Conservation (phyloP, 2,113 vertebrate genomes). For the Mustelus asterias region DNA sequence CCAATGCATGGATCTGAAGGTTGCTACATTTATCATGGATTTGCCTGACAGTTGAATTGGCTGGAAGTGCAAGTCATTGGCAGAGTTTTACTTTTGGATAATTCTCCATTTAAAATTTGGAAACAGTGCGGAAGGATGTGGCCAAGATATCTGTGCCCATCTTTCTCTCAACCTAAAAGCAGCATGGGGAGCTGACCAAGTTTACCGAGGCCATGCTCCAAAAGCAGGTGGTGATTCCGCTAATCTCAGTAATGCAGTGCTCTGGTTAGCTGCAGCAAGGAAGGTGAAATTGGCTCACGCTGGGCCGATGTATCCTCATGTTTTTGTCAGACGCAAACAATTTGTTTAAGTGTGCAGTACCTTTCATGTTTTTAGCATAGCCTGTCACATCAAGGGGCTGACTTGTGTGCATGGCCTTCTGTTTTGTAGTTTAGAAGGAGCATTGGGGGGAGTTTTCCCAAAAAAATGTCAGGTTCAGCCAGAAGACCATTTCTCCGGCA, state of each 20-base stretch:
- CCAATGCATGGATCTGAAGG: neutral
- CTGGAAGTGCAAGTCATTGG: neutral
- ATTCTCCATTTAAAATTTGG: neutral
- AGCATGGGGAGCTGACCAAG: neutral
- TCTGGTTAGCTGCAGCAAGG: neutral
- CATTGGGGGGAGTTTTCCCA: too few species aligned
- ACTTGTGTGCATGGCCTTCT: neutral
- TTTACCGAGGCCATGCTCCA: neutral
- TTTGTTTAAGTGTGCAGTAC: neutral
- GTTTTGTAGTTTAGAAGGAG: neutral
- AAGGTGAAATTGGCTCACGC: neutral
- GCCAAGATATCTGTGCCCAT: neutral
- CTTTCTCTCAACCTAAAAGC: neutral
- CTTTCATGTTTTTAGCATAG: neutral
- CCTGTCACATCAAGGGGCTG: neutral
- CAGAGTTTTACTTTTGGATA: neutral
- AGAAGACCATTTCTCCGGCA: too few species aligned
- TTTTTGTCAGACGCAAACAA: neutral
- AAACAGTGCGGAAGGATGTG: neutral
- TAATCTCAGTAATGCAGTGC: neutral
- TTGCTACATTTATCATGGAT: neutral
- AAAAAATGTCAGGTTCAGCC: too few species aligned
- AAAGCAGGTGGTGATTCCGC: neutral
- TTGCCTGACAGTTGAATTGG: neutral
- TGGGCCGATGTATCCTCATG: neutral